phyloP scores from a whole-genome alignment of 2,113 vertebrate genomes.

The Apteryx mantelli region DNA sequence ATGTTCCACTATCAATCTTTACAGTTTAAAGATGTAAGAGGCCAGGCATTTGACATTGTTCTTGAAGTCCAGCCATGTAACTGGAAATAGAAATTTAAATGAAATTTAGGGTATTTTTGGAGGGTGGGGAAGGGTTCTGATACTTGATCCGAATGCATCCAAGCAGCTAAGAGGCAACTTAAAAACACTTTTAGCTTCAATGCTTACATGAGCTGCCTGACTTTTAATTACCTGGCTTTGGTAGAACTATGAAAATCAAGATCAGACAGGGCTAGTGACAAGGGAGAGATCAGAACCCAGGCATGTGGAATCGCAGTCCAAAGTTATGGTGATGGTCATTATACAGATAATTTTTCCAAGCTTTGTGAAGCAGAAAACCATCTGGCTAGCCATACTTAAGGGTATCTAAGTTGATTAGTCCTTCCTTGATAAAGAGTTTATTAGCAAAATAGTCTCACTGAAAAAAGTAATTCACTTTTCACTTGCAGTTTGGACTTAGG shows the following conservation, averaged over 20 bases:
- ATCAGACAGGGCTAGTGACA: not conserved
- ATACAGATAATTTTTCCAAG: not conserved
- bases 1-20: not conserved
- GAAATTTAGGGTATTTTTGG: not conserved
- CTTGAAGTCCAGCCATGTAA: not conserved
- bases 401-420: not conserved
- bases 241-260: not conserved
- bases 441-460: accelerated
- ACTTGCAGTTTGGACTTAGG: not conserved
- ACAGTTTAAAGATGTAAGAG: not conserved
- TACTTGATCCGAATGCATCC: not conserved
- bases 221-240: not conserved
- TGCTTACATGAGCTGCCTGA: not conserved
- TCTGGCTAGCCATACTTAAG: not conserved
- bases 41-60: not conserved
- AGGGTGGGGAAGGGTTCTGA: not conserved
- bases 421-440: not conserved
- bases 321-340: not conserved
- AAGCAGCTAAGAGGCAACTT: not conserved
- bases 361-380: not conserved
- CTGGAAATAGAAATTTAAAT: not conserved
- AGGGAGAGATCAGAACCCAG: not conserved
- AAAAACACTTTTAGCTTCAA: not conserved
- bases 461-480: not conserved
- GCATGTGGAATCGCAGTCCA: not conserved